Conservation (phyloP, 1,140 invertebrate genomes). For the Frieseomelitta varia region DNA sequence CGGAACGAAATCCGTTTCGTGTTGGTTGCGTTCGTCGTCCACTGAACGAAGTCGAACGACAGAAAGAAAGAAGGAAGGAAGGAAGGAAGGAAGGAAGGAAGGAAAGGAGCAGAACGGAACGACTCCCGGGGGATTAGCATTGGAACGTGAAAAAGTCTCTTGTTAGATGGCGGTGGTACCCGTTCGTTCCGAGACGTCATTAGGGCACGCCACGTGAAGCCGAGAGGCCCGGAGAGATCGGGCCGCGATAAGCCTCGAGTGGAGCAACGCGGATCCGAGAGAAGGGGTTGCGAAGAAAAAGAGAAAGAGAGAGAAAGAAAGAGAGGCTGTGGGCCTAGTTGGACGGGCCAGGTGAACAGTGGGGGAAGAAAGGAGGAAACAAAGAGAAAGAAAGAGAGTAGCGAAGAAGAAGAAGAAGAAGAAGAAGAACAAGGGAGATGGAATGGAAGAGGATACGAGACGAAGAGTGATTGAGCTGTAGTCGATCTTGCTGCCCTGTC, state of each 20-base stretch:
- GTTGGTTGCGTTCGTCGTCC: constrained; percentile 12
- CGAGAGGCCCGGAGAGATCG: constrained; percentile 74
- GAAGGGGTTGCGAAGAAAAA: constrained; percentile 60
- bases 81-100: not conserved
- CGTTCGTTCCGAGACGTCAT: constrained; percentile 77
- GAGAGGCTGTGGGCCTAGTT: constrained; percentile 32
- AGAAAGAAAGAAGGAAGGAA: constrained; percentile 2
- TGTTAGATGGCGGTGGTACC: constrained; percentile 76
- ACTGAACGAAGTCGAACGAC: constrained; percentile 1
- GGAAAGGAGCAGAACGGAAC: constrained; percentile 40
- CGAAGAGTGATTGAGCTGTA: constrained; percentile 83
- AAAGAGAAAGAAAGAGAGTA: constrained; percentile 35
- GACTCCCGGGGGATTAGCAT: constrained; percentile 77
- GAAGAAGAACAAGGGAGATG: constrained; percentile 51
- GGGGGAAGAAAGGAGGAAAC: constrained; percentile 20
- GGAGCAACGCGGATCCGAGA: constrained; percentile 37
- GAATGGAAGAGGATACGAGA: constrained; percentile 73
- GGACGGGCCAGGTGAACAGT: constrained; percentile 46
- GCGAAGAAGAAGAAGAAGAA: constrained; percentile 20
- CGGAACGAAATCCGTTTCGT: constrained; percentile 1
- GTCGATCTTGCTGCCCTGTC: constrained; percentile 79
- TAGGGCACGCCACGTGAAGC: constrained; percentile 80
- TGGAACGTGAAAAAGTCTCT: constrained; percentile 78
- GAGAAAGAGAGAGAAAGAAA: constrained; percentile 48
- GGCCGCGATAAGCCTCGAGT: constrained; percentile 69